phyloP scores from a whole-genome alignment of 2,888 invertebrate species.

The Euzophera pinguis region DNA sequence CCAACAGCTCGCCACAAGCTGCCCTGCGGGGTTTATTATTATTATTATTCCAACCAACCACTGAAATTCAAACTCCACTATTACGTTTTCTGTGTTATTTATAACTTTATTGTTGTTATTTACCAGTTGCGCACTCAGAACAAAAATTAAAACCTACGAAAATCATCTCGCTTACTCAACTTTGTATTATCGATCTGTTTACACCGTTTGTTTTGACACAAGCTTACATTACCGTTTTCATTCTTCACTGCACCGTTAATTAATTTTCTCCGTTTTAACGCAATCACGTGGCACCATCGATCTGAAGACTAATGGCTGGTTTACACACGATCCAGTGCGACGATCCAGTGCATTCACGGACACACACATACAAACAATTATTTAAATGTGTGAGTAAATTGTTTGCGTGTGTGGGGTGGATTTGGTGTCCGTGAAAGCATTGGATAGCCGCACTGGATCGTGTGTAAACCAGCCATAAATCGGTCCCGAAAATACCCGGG shows the following conservation, averaged over 20 bases:
- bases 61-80: not conserved
- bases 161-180: slow-evolving; percentile 1
- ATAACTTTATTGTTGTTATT: no score
- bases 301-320: no score
- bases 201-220: slow-evolving; percentile 53
- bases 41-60: not conserved
- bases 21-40: no score
- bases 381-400: no score
- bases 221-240: slow-evolving; percentile 24
- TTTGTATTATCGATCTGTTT: slow-evolving; percentile 67
- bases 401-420: no score
- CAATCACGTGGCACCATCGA: slow-evolving; percentile 59
- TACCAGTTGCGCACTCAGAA: slow-evolving; percentile 12
- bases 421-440: no score
- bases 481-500: slow-evolving; percentile 77
- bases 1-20: no score
- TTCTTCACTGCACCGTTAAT: slow-evolving; percentile 14
- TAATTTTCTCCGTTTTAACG: slow-evolving; percentile 24
- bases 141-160: slow-evolving; percentile 7
- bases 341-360: no score
- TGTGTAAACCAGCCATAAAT: no score
- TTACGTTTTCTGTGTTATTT: slow-evolving; percentile 6
- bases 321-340: no score
- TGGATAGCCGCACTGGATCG: no score
- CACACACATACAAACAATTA: no score